Evolutionary conservation across 2,113 vertebrate species (phyloP).

Genomic region (Cercopithecus mona): DNA sequence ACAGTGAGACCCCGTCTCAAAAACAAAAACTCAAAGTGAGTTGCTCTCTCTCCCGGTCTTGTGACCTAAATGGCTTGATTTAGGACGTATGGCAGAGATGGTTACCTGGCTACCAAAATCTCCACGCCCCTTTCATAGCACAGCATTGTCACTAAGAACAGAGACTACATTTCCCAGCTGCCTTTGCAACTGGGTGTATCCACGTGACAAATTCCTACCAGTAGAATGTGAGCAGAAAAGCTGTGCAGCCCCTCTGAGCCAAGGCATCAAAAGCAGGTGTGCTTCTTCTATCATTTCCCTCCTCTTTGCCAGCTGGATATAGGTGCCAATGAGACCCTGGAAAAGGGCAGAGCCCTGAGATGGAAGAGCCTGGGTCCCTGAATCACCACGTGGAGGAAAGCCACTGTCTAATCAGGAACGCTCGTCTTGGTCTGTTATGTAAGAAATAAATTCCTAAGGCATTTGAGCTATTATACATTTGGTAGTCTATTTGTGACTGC

Average conservation of each 20-base stretch:
- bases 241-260: rapidly evolving
- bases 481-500: not conserved
- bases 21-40: not conserved
- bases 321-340: not conserved
- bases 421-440: not conserved
- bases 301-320: not conserved
- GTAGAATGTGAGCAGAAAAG: not conserved
- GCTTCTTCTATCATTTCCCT: not conserved
- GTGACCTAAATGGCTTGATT: not conserved
- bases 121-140: not conserved
- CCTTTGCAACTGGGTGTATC: not conserved
- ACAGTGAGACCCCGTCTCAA: no score
- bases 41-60: not conserved
- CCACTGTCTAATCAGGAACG: not conserved
- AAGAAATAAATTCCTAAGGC: not conserved
- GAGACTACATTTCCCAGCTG: constrained; percentile 22
- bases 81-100: not conserved
- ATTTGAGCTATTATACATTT: no score
- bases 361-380: not conserved
- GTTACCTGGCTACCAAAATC: not conserved
- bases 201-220: not conserved
- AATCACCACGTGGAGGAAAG: not conserved
- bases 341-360: not conserved
- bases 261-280: not conserved
- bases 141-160: not conserved